These are phyloP conservation scores for Liodrosophila aerea DNA, from an alignment of 2,888 invertebrate species.

Conservation along the genomic window DNA sequence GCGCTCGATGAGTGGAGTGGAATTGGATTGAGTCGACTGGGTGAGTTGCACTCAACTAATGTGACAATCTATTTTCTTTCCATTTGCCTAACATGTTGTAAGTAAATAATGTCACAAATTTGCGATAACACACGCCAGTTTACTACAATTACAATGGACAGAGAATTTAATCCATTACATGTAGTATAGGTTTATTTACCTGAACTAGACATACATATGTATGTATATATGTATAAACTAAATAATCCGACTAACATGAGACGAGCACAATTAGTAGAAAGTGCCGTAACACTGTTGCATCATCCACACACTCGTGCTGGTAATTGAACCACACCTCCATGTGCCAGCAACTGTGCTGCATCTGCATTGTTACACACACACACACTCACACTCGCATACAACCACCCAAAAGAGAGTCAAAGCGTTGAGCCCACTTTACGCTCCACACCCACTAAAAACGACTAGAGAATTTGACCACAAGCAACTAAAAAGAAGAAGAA, in stretches of 20 bases:
- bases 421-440: slow-evolving; percentile 7
- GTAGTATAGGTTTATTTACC: neutral
- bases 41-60: no score
- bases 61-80: no score
- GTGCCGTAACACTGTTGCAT: slow-evolving; percentile 29
- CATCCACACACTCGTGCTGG: slow-evolving; percentile 3
- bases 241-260: slow-evolving; percentile 2
- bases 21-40: no score
- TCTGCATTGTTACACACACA: slow-evolving; percentile 16
- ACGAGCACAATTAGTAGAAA: slow-evolving; percentile 23
- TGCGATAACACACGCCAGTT: neutral
- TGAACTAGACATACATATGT: neutral
- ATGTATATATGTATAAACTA: neutral
- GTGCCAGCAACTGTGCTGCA: slow-evolving; percentile 26
- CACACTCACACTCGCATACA: slow-evolving; percentile 5
- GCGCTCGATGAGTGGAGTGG: no score
- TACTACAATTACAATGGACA: no score
- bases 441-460: neutral
- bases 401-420: neutral
- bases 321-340: slow-evolving; percentile 34
- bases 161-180: no score
- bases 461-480: neutral
- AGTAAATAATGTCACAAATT: slow-evolving; percentile 1
- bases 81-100: no score
- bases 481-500: neutral